Evolutionary conservation across 2,797 vertebrate genomes (phyloP).

Genomic region (Psittacula derbiana): DNA sequence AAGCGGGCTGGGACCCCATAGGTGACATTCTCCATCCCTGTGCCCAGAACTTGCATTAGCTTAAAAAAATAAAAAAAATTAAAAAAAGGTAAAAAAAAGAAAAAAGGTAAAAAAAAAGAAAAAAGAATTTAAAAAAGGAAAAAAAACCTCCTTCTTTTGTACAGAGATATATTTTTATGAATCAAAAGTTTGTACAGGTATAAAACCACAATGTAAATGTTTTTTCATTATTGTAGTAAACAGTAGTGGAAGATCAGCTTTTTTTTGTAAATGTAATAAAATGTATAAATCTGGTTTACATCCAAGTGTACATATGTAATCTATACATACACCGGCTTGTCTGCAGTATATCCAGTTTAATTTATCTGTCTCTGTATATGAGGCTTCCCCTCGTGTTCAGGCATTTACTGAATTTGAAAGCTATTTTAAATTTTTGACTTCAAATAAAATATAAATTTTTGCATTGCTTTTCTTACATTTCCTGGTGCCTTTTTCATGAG

Average conservation of each 20-base stretch:
- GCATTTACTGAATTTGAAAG: slow-evolving; percentile 96
- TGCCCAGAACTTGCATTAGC: slow-evolving; percentile 54
- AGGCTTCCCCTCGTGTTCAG: slow-evolving; percentile 96
- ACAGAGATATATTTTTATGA: slow-evolving; percentile 99
- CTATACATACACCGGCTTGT: slow-evolving; percentile 91
- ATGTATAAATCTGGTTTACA: slow-evolving; percentile 99
- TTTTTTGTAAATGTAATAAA: slow-evolving; percentile 98
- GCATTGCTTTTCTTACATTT: slow-evolving; percentile 78
- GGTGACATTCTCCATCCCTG: slow-evolving; percentile 14
- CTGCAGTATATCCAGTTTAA: slow-evolving; percentile 98
- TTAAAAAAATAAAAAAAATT: background rate
- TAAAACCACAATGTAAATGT: slow-evolving; percentile 91
- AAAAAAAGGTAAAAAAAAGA: slow-evolving; percentile 43
- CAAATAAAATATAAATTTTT: slow-evolving; percentile 93
- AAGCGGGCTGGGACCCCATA: background rate
- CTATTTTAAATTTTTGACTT: slow-evolving; percentile 99
- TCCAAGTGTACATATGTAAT: slow-evolving; percentile 96
- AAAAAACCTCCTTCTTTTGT: slow-evolving; percentile 87
- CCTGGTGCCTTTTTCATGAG: background rate
- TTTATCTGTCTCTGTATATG: slow-evolving; percentile 99
- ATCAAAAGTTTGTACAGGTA: slow-evolving; percentile 98
- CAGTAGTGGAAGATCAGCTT: slow-evolving; percentile 87
- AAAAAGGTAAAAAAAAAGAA: background rate
- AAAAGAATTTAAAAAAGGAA: slow-evolving; percentile 61
- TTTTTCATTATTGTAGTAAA: slow-evolving; percentile 98